Percentiles rank a stretch among this genome's conserved stretches.
These are phyloP conservation scores for Myiotriccus ornatus DNA, from an alignment of 2,797 vertebrate genomes.

Conservation along the genomic window DNA sequence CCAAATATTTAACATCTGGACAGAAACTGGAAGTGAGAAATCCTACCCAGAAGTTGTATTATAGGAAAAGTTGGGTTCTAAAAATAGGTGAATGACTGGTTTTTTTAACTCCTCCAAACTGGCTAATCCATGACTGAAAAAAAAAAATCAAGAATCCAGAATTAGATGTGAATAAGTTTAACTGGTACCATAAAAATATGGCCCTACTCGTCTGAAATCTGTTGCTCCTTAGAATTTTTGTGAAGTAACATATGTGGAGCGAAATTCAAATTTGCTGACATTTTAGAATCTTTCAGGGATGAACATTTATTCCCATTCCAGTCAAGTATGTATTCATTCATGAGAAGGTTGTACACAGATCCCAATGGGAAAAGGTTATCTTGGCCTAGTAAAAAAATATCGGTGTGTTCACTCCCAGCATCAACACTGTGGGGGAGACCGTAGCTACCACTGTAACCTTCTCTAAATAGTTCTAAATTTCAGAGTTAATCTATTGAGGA, in stretches of 20 bases:
- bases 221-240: not conserved
- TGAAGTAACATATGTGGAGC: not conserved
- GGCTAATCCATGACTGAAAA: not conserved
- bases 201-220: not conserved
- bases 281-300: not conserved
- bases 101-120: not conserved
- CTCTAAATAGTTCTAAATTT: not conserved
- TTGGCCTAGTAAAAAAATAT: not conserved
- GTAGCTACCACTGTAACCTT: not conserved
- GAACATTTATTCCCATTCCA: not conserved
- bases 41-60: conserved; percentile 25
- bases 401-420: not conserved
- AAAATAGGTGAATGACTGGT: not conserved
- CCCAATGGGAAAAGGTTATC: not conserved
- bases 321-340: not conserved
- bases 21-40: conserved; percentile 60
- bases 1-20: conserved; percentile 65
- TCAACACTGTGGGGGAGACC: not conserved
- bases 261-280: not conserved
- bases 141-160: not conserved
- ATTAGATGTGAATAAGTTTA: not conserved
- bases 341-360: not conserved
- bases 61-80: conserved; percentile 46
- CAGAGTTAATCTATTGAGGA: not conserved
- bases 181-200: not conserved